Base-by-base conservation (phyloP, 2,797 vertebrate species). In the Spinus pinus region DNA sequence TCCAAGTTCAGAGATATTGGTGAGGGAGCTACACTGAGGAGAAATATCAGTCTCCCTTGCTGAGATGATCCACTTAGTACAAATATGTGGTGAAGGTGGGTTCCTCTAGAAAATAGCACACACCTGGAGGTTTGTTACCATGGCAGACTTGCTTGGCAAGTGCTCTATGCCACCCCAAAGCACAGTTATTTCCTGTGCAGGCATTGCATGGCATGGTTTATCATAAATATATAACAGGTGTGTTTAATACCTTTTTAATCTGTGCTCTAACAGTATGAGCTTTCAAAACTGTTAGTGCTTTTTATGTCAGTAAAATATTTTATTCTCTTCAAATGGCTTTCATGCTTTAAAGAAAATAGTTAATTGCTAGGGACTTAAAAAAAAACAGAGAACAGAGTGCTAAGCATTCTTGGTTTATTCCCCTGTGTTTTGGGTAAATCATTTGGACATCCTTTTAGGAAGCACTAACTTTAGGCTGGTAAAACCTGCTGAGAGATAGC, bases 151-250 rank as follows among this genome's bases (percentile, higher is more conserved):
- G 56, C 58, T 81, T 88, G 80, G 37, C 39, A 41, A 35, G 15
- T 73, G 74, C 87, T 71, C 47, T 47, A 0, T 2, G 3, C 66
- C 41, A 51, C 24, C 27, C 24, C 30, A 66, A 46, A 93, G 24
- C 7, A 12, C 15, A 25, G 16, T 85, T 86, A 33, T 78, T 79
- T 86, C 39, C 57, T 30, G 31, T 54, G 33, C n/a, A 83, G 44
- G 24, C 54, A 47, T 79, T 90, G 91, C 93, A 94, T 93, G 94
- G 75, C 50, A 23, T 92, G 89, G 31, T 86, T 92, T 83, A 33
- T 61, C 57, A 17, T 58, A 49, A 74, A 67, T 82, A 21, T 61
- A 1, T 90, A 93, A 94, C 69, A 53, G 12, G 15, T 86, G 79
- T 91, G 65, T 65, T 93, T 81, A 89, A 73, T 94, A 42, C 41